These are phyloP conservation scores for Antheraea mylitta DNA, from an alignment of 1,140 invertebrate genomes.

Conservation along the genomic window DNA sequence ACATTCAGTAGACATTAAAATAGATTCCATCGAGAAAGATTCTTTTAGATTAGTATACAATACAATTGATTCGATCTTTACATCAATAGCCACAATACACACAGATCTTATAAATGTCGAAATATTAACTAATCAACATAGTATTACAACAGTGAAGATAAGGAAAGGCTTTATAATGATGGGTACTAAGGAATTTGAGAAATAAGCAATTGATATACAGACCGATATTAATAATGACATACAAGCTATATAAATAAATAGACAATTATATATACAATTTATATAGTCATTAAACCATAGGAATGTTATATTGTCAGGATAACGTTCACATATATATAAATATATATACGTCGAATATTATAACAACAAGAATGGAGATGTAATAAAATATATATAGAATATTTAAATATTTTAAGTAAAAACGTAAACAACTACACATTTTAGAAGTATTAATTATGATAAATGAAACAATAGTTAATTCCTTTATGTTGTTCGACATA, in stretches of 20 bases:
- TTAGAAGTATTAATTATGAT: constrained; percentile 38
- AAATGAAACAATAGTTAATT: not conserved
- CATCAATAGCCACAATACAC: constrained; percentile 33
- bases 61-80: constrained; percentile 25
- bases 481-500: constrained; percentile 42
- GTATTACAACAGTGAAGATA: no score
- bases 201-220: constrained; percentile 38
- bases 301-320: constrained; percentile 70
- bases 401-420: constrained; percentile 27
- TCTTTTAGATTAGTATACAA: constrained; percentile 36
- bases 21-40: constrained; percentile 49
- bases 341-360: constrained; percentile 53
- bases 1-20: constrained; percentile 64
- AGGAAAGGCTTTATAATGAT: not conserved
- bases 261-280: constrained; percentile 41
- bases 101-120: not conserved
- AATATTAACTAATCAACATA: not conserved
- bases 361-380: constrained; percentile 71
- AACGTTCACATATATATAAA: constrained; percentile 57
- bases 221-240: constrained; percentile 26
- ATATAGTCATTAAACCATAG: constrained; percentile 26
- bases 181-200: not conserved
- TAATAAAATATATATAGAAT: constrained; percentile 49
- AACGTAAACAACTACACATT: constrained; percentile 50
- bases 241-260: constrained; percentile 39